Conservation (phyloP, 2,797 vertebrate genomes). For the Etheostoma nigrum region DNA sequence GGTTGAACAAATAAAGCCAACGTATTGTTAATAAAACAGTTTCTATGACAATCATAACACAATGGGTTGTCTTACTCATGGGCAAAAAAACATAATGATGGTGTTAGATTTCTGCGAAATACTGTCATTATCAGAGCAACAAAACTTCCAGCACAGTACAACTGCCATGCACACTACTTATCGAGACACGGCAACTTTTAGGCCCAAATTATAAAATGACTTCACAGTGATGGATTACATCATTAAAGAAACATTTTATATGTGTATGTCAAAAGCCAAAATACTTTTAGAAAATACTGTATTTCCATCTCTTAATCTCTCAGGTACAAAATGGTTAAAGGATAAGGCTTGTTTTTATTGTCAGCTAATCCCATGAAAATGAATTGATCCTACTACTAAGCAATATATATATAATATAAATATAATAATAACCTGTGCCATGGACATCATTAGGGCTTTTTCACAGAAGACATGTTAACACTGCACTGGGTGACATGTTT, state of each 20-base stretch:
- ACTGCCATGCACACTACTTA: conserved; percentile 12
- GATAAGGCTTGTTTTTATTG: background rate
- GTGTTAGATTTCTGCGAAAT: conserved; percentile 56
- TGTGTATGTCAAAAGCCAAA: background rate
- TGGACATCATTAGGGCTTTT: background rate
- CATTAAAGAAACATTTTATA: conserved; percentile 22
- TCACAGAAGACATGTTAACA: background rate
- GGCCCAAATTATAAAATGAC: conserved; percentile 12
- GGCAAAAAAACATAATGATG: conserved; percentile 57
- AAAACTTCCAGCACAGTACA: conserved; percentile 39
- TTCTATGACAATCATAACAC: conserved; percentile 59
- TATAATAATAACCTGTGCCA: background rate
- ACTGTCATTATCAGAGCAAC: conserved; percentile 54
- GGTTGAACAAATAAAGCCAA: conserved; percentile 59
- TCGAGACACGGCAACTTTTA: conserved; percentile 20
- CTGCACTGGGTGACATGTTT: background rate
- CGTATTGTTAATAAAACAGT: conserved; percentile 55
- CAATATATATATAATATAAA: too few species aligned
- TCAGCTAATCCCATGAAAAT: background rate
- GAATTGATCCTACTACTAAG: background rate
- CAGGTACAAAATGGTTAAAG: background rate
- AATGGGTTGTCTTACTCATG: conserved; percentile 47
- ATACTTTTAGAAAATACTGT: background rate
- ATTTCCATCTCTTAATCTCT: background rate
- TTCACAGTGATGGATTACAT: conserved; percentile 8